Base-by-base conservation (phyloP, 2,797 vertebrate species). In the Acanthurus tractus region DNA sequence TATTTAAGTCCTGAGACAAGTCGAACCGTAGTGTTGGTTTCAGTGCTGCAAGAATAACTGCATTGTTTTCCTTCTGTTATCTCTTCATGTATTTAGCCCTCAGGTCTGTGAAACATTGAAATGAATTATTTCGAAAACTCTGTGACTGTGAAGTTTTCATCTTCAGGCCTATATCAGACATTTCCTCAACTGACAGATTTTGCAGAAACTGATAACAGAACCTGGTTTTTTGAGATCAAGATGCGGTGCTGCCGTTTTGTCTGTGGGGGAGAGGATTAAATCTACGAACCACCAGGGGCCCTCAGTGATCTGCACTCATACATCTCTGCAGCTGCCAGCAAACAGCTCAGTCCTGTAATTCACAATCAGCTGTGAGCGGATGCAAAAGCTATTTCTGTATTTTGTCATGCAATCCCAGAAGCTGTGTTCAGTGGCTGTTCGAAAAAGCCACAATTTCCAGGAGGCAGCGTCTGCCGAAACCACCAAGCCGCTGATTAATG, bases 331-430 rank as follows among this genome's bases (percentile, higher is more conserved):
- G 67, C 67, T 66, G 73, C 69, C 78, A 65, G 57, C 63, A 8
- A 48, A 34, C 76, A 65, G 72, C 78, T 82, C 74, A 42, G 52
- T 68, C 67, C 64, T 72, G 63, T 82, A 81, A 4, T 67, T 79
- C 81, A 70, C 78, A 55, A 80, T 88, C 81, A 82, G 79, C 86
- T 86, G 79, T 73, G 78, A 86, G 70, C 56, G 15, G 65, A 82
- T 71, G 80, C 81, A 57, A 63, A 54, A 86, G 71, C 79, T 83
- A 84, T 89, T 90, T 79, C 81, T 79, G 87, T 72, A 18, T 80
- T 73, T 74, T 74, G 76, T 88, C 89, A 90, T 77, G 64, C 84
- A 79, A 88, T 56, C 78, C 83, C 65, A 23, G 77, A 79, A 84
- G 84, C 74, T 49, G 67, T 66, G 81, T 69, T 74, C 57, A 49